phyloP scores from a whole-genome alignment of 2,888 invertebrate species.

The Tanytarsus gracilentus region DNA sequence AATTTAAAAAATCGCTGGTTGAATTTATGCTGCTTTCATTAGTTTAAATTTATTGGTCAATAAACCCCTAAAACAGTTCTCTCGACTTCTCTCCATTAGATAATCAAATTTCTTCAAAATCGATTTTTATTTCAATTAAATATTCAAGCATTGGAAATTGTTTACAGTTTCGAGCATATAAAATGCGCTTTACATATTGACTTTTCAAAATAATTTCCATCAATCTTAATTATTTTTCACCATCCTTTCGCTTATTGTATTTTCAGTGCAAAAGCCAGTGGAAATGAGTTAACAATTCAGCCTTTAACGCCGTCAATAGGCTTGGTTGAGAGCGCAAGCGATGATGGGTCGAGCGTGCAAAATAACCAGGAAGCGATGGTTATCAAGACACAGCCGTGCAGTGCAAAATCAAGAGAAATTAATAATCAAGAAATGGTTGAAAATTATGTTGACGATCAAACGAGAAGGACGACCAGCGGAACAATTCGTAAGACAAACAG shows the following conservation, averaged over 20 bases:
- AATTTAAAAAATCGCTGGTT: too few species aligned
- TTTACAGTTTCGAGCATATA: too few species aligned
- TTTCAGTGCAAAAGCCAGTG: slow-evolving; percentile 14
- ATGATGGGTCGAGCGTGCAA: slow-evolving; percentile 1
- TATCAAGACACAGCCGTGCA: not conserved
- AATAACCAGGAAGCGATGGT: not conserved
- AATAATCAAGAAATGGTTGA: slow-evolving; percentile 9
- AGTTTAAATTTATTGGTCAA: too few species aligned
- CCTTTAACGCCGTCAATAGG: slow-evolving; percentile 14
- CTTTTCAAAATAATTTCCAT: too few species aligned
- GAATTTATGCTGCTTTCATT: too few species aligned
- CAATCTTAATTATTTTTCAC: not conserved
- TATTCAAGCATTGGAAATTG: too few species aligned
- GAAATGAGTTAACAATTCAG: slow-evolving; percentile 24
- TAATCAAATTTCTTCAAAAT: too few species aligned
- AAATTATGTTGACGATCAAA: slow-evolving; percentile 22
- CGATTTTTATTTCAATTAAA: too few species aligned
- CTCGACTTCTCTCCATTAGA: too few species aligned
- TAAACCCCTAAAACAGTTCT: too few species aligned
- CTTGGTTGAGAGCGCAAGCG: slow-evolving; percentile 20
- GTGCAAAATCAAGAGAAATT: slow-evolving; percentile 15
- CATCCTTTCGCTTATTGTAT: not conserved
- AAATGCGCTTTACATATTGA: too few species aligned
- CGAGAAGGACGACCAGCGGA: slow-evolving; percentile 17
- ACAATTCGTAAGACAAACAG: slow-evolving; percentile 27